Conservation (phyloP, 1,140 invertebrate species). For the Berghia stephanieae region DNA sequence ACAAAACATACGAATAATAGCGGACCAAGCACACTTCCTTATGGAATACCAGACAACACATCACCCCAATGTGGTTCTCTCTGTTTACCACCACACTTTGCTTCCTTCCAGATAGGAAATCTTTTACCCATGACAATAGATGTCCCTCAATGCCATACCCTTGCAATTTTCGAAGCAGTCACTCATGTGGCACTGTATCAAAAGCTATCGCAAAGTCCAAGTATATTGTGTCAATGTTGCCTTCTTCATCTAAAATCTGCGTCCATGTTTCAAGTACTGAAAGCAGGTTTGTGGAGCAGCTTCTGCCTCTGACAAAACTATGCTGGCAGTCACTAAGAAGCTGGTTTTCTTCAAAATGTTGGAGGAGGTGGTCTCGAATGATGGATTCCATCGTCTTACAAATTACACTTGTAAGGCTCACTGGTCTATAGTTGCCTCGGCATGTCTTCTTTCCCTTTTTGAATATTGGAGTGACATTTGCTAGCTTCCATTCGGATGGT, state of each 20-base stretch:
- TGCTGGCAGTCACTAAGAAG: background rate
- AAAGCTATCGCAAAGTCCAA: background rate
- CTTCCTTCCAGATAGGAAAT: background rate
- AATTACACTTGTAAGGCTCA: background rate
- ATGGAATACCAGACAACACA: background rate
- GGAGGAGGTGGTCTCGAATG: background rate
- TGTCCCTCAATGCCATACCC: background rate
- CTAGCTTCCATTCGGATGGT: background rate
- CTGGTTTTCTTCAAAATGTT: background rate
- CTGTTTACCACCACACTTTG: background rate
- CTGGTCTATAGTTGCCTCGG: background rate
- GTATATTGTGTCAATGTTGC: background rate
- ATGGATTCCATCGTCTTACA: no score
- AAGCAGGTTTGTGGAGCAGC: no score
- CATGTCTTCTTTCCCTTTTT: background rate
- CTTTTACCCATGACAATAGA: background rate
- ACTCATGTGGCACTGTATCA: background rate
- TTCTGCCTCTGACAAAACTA: no score
- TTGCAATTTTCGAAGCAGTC: background rate
- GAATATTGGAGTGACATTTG: background rate
- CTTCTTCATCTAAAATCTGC: background rate
- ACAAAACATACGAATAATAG: no score
- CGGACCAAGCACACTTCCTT: no score
- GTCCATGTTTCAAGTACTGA: background rate
- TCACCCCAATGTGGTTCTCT: background rate